Evolutionary conservation across 2,113 vertebrate genomes (phyloP).

Genomic region (Caracal caracal): DNA sequence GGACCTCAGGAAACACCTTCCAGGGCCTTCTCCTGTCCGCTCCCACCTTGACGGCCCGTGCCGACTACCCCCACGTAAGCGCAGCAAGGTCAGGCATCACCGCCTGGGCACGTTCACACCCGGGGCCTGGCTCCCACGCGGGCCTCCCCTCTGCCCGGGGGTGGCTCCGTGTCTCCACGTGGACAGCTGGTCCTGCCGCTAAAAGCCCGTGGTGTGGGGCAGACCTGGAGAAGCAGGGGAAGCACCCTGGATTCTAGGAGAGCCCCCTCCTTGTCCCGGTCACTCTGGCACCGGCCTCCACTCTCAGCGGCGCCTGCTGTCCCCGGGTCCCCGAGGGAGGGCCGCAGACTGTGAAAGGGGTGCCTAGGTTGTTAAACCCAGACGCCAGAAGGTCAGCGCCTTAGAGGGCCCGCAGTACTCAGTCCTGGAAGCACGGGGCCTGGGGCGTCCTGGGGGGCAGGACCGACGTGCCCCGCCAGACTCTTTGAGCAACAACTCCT

Average conservation of each 20-base stretch:
- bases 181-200: neutral
- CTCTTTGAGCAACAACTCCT: too few relatives aligned
- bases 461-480: too few relatives aligned
- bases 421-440: neutral
- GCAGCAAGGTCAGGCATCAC: neutral
- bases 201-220: neutral
- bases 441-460: neutral
- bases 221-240: neutral
- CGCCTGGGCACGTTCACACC: too few relatives aligned
- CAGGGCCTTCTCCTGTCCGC: neutral
- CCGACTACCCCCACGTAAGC: neutral
- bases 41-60: neutral
- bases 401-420: neutral
- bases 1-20: neutral
- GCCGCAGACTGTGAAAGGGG: too few relatives aligned
- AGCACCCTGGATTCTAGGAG: neutral
- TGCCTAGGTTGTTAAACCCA: neutral
- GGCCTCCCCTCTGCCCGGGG: neutral
- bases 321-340: neutral
- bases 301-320: neutral
- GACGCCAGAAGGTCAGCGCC: neutral
- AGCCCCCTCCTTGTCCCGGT: too few relatives aligned
- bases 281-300: neutral
- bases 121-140: neutral
- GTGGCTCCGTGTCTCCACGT: neutral